Evolutionary conservation across 2,113 vertebrate genomes (phyloP).

Genomic region (Podocnemis expansa): DNA sequence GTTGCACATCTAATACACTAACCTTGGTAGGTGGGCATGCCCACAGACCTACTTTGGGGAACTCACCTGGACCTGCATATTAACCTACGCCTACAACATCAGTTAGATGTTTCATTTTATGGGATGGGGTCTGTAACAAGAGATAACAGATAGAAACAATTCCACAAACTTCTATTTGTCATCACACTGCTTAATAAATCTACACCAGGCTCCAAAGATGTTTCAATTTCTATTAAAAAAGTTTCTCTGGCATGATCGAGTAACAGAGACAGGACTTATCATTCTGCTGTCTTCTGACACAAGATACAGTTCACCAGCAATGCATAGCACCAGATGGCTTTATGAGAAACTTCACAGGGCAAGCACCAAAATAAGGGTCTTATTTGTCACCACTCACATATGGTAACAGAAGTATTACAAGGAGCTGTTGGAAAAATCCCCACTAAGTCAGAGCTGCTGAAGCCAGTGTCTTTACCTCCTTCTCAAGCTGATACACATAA

Average conservation of each 20-base stretch:
- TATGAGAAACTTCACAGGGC: constrained; percentile 34
- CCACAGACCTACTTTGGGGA: neutral
- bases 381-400: constrained; percentile 63
- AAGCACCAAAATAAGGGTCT: constrained; percentile 55
- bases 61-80: fast-evolving
- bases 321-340: constrained; percentile 45
- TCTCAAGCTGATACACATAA: constrained; percentile 74
- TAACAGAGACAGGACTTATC: neutral
- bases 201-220: neutral
- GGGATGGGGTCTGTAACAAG: too few species aligned
- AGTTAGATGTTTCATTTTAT: neutral
- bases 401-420: neutral
- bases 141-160: fast-evolving
- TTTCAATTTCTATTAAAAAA: neutral
- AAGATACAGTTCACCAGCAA: neutral
- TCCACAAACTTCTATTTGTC: neutral
- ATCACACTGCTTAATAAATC: fast-evolving
- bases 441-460: neutral
- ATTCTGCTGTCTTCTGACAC: constrained; percentile 37
- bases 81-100: too few species aligned
- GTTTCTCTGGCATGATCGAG: neutral
- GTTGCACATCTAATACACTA: fast-evolving
- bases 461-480: constrained; percentile 72
- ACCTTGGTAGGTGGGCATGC: neutral
- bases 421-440: constrained; percentile 52